phyloP scores from a whole-genome alignment of 2,888 invertebrate species.

The Amiota minor region DNA sequence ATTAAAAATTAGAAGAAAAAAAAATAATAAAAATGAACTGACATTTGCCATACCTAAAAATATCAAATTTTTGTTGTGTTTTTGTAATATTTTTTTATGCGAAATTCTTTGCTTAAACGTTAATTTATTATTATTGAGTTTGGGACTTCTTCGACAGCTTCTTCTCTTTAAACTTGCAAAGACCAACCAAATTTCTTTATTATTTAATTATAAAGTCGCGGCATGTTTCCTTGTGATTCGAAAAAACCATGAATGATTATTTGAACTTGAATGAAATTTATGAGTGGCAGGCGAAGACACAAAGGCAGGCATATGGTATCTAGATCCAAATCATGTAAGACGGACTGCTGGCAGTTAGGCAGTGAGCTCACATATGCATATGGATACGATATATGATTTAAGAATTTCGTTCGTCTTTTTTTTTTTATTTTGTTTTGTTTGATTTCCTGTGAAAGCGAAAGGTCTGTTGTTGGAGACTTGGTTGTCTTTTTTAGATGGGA shows the following conservation, averaged over 20 bases:
- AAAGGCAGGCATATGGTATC: not conserved
- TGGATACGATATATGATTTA: not conserved
- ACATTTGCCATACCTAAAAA: slow-evolving; percentile 38
- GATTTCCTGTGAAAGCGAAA: slow-evolving; percentile 28
- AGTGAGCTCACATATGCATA: no score
- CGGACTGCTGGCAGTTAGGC: slow-evolving; percentile 3
- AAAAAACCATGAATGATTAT: slow-evolving; percentile 24
- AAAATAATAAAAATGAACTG: slow-evolving; percentile 41
- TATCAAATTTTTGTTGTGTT: not conserved
- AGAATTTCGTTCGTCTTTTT: not conserved
- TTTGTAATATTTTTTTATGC: not conserved
- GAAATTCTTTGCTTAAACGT: slow-evolving; percentile 47
- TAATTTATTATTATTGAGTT: slow-evolving; percentile 57
- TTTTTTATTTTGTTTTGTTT: not conserved
- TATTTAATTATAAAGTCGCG: slow-evolving; percentile 62
- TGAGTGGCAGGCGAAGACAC: slow-evolving; percentile 10
- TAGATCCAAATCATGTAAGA: not conserved
- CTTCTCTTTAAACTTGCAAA: slow-evolving; percentile 35
- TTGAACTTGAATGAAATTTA: slow-evolving; percentile 23
- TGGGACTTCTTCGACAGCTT: slow-evolving; percentile 39
- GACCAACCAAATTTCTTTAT: slow-evolving; percentile 32
- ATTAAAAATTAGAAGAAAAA: slow-evolving; percentile 56
- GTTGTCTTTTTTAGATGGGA: not conserved
- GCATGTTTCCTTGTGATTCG: slow-evolving; percentile 45
- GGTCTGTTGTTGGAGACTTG: not conserved